Percentiles rank a stretch among this genome's conserved stretches.
These are phyloP conservation scores for Smithornis capensis DNA, from an alignment of 2,113 vertebrate species.

Conservation along the genomic window DNA sequence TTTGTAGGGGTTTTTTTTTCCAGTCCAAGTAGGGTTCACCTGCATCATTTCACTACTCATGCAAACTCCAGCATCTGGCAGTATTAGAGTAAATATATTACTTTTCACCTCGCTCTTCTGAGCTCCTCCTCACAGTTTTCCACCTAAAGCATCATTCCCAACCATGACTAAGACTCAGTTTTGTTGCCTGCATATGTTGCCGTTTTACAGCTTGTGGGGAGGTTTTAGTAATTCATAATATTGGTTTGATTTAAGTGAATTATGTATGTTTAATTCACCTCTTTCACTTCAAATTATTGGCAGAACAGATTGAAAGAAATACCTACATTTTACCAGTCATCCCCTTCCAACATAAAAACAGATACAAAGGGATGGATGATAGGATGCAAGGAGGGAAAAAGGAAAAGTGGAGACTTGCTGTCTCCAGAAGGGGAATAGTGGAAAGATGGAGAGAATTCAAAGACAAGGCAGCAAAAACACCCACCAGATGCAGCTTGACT, in stretches of 20 bases:
- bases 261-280: background rate
- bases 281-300: background rate
- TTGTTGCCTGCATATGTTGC: constrained; percentile 8
- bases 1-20: background rate
- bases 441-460: background rate
- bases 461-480: background rate
- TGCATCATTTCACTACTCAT: background rate
- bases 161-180: constrained; percentile 45
- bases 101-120: background rate
- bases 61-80: background rate
- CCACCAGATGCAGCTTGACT: background rate
- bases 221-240: constrained; percentile 43
- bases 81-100: background rate
- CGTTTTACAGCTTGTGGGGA: background rate
- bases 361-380: background rate
- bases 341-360: background rate
- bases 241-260: background rate
- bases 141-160: constrained; percentile 16
- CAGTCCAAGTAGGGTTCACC: background rate
- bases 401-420: background rate
- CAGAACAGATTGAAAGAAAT: background rate
- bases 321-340: background rate
- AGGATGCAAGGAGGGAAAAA: background rate
- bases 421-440: background rate
- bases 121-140: background rate